Conservation (phyloP, 2,797 vertebrate species). For the Parambassis ranga region DNA sequence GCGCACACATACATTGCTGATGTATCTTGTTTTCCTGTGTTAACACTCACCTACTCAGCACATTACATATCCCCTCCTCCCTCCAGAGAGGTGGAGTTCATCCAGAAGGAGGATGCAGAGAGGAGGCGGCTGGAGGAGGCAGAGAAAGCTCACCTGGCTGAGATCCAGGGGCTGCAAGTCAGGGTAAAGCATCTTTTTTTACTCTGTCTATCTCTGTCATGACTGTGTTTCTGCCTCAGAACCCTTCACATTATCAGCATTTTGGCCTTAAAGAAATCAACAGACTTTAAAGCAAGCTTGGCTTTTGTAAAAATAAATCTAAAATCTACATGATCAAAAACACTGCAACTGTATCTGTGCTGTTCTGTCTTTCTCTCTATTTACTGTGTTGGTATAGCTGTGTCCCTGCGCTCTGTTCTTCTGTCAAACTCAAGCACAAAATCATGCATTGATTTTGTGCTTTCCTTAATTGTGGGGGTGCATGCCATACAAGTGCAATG, state of each 20-base stretch:
- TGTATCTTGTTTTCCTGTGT: conserved; percentile 12
- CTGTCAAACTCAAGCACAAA: conserved; percentile 24
- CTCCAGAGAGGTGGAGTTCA: conserved; percentile 94
- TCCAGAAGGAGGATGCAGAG: conserved; percentile 94
- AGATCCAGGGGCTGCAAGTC: conserved; percentile 94
- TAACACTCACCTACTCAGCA: conserved; percentile 21
- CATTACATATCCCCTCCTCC: conserved; percentile 11
- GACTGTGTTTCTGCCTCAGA: background rate
- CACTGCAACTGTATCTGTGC: too few relatives aligned
- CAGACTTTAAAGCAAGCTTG: background rate
- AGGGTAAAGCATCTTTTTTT: conserved; percentile 79
- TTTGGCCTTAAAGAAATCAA: background rate
- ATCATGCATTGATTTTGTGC: conserved; percentile 31
- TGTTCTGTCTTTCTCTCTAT: too few relatives aligned
- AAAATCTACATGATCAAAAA: background rate
- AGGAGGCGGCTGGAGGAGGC: conserved; percentile 93
- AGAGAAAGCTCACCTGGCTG: conserved; percentile 91
- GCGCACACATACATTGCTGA: background rate
- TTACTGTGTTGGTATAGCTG: too few relatives aligned
- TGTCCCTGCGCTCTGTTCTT: background rate
- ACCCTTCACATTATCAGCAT: background rate
- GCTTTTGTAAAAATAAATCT: background rate
- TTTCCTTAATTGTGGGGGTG: conserved; percentile 3
- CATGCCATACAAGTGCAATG: background rate
- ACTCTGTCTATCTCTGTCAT: background rate